Conservation (phyloP, 1,140 invertebrate genomes). For the Pararge aegeria region DNA sequence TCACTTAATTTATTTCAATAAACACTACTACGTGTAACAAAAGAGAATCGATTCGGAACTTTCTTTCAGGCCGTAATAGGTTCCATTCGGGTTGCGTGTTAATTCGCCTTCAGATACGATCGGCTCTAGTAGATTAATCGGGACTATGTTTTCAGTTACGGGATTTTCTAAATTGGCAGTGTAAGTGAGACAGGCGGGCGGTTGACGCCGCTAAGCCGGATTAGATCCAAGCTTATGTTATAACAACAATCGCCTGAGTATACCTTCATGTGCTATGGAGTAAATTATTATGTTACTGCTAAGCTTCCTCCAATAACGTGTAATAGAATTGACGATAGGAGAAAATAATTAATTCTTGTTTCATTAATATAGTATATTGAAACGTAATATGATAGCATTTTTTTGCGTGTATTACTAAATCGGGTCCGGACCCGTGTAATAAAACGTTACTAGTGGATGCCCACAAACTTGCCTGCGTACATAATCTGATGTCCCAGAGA, state of each 20-base stretch:
- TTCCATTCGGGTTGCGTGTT: constrained; percentile 36
- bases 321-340: neutral
- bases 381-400: no score
- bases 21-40: neutral
- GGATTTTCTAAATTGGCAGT: constrained; percentile 44
- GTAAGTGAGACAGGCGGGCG: constrained; percentile 34
- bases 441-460: no score
- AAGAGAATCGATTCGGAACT: constrained; percentile 22
- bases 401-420: no score
- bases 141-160: constrained; percentile 39
- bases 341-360: neutral
- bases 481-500: no score
- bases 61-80: constrained; percentile 21
- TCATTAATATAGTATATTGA: neutral
- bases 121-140: constrained; percentile 43
- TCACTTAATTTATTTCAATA: constrained; percentile 12
- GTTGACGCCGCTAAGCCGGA: constrained; percentile 39
- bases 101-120: constrained; percentile 36
- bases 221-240: constrained; percentile 37
- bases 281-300: constrained; percentile 24
- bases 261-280: constrained; percentile 10
- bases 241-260: constrained; percentile 32
- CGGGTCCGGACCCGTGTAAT: no score
- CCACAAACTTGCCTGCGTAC: no score
- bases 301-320: constrained; percentile 8